A percentile compares a stretch with the other conserved stretches of the same genome.
Conservation (phyloP, 2,113 vertebrate species). For the Polypterus bichir region DNA sequence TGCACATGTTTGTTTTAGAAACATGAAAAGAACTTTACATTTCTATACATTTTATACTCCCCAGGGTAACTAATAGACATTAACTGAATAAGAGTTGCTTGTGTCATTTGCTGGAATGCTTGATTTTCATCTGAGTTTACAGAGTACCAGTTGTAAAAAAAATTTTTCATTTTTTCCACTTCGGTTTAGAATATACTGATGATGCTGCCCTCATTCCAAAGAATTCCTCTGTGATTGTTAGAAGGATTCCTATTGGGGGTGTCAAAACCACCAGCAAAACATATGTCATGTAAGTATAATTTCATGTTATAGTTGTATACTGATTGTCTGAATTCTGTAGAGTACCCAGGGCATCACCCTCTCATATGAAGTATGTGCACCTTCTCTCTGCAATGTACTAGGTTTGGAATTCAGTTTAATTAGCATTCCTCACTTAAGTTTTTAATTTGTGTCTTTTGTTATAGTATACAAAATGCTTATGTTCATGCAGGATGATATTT, state of each 20-base stretch:
- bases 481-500: background rate
- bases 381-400: conserved; percentile 13
- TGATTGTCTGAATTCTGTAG: conserved; percentile 28
- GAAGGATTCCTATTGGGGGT: conserved; percentile 83
- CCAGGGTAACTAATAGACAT: too few relatives aligned
- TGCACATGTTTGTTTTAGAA: too few relatives aligned
- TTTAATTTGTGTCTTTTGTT: conserved; percentile 20
- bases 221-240: conserved; percentile 90
- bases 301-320: conserved; percentile 19
- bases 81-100: too few relatives aligned
- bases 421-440: conserved; percentile 21
- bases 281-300: conserved; percentile 70
- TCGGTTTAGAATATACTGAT: conserved; percentile 76
- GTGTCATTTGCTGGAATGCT: too few relatives aligned
- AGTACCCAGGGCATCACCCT: conserved; percentile 3
- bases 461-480: conserved; percentile 11
- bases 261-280: conserved; percentile 78
- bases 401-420: conserved; percentile 30
- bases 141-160: background rate
- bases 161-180: background rate
- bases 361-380: too few relatives aligned
- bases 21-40: too few relatives aligned
- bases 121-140: too few relatives aligned
- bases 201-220: conserved; percentile 78
- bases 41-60: too few relatives aligned